Evolutionary conservation across 2,888 invertebrate genomes (phyloP), one percentile per base, ranked within the genome.

Genomic region (Calameuta filiformis): DNA sequence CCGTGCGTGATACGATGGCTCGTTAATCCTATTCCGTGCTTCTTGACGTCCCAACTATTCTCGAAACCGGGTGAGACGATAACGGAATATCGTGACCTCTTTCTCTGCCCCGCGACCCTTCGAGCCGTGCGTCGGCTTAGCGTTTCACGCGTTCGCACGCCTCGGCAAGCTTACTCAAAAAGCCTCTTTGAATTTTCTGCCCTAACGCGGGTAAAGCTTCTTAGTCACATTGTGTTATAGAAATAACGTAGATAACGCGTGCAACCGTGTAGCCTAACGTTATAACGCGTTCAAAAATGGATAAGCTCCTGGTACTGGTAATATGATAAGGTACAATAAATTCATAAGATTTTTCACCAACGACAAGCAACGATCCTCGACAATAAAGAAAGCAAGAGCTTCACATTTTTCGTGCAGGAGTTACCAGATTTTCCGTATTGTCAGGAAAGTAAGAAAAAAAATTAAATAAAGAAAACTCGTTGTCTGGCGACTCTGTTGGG

Each of bases 1-100:
- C 83, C 85, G 85, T 86, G 87, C 83, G 85, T 88, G 87, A 87
- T 87, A 87, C 87, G 87, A 85, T 85, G 83, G 83, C 82, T 86
- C 89, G 88, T 89, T 88, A 88, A 88, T 89, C 84, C 86, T 84
- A 82, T 85, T 85, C 85, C 71, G 34, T 11, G 31, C 56, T 56
- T 56, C 23, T 56, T 56, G 23, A 56, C 23, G 56, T 56, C 23
- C 56, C 56, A 56, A 56, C 56, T 56, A 56, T 56, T 56, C 56
- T 56, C 9, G 56, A 56, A 56, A 56, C 9, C 56, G 56, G 56
- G 23, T 23, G 56, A 56, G 9, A 23, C 56, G 56, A 56, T 56
- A 56, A 56, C 23, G 23, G 23, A 56, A 23, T 56, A 9, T 56
- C 56, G 56, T 56, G 56, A 56, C 56, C 56, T 1, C 23, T 23